phyloP scores from a whole-genome alignment of 2,888 invertebrate species.

The Patella ulyssiponensis region DNA sequence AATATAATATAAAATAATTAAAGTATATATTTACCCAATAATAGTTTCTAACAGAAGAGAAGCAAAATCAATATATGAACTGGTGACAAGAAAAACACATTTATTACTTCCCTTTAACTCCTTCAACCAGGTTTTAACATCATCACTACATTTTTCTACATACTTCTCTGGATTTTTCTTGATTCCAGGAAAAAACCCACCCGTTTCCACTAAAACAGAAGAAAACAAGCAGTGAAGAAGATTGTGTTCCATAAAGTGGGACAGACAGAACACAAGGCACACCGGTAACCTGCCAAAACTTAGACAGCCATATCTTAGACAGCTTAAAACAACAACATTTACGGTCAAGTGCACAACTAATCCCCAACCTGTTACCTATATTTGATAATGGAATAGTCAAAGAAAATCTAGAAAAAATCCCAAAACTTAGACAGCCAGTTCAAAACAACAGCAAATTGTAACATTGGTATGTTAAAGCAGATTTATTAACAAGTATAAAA shows the following conservation, averaged over 20 bases:
- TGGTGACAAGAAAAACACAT: constrained; percentile 80
- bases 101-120: constrained; percentile 76
- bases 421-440: too few species aligned
- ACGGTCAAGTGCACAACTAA: too few species aligned
- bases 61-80: constrained; percentile 82
- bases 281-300: too few species aligned
- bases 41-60: constrained; percentile 78
- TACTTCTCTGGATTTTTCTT: constrained; percentile 77
- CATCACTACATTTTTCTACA: constrained; percentile 74
- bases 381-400: too few species aligned
- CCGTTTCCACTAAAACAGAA: constrained; percentile 71
- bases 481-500: too few species aligned
- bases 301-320: too few species aligned
- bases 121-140: constrained; percentile 76
- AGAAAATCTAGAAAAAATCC: too few species aligned
- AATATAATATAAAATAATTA: too few species aligned
- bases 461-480: too few species aligned
- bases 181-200: constrained; percentile 78
- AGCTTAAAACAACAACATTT: too few species aligned
- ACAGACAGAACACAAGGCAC: background rate
- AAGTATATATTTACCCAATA: constrained; percentile 74
- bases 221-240: background rate
- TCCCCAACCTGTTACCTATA: too few species aligned
- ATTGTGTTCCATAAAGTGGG: background rate
- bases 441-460: too few species aligned